phyloP scores from a whole-genome alignment of 2,797 vertebrate genomes.

The Lepilemur ruficaudatus region DNA sequence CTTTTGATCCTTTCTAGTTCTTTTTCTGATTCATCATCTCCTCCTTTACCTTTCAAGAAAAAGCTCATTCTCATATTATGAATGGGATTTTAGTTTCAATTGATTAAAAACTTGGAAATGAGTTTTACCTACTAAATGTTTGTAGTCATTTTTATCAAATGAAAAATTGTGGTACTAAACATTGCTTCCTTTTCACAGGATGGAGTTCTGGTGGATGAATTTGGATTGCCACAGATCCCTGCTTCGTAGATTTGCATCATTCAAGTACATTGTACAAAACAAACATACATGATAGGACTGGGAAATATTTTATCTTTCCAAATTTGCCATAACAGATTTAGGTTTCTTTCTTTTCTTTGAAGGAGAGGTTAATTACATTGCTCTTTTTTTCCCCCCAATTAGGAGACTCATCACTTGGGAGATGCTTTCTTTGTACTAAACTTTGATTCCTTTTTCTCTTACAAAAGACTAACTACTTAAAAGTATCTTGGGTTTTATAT shows the following conservation, averaged over 20 bases:
- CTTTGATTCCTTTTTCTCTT: slow-evolving; percentile 65
- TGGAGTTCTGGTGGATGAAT: slow-evolving; percentile 97
- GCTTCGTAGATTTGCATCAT: slow-evolving; percentile 88
- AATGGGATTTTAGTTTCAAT: slow-evolving; percentile 41
- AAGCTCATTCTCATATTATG: background rate
- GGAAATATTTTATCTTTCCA: slow-evolving; percentile 84
- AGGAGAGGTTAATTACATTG: slow-evolving; percentile 76
- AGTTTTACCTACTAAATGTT: slow-evolving; percentile 39
- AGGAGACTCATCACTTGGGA: slow-evolving; percentile 44
- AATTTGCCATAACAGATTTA: slow-evolving; percentile 80
- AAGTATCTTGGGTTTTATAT: slow-evolving; percentile 76
- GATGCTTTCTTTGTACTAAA: slow-evolving; percentile 66
- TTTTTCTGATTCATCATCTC: slow-evolving; percentile 3
- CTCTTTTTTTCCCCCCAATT: slow-evolving; percentile 81
- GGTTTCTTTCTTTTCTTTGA: slow-evolving; percentile 74
- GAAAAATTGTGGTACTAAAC: slow-evolving; percentile 35
- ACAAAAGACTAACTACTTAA: slow-evolving; percentile 66
- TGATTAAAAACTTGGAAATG: slow-evolving; percentile 22
- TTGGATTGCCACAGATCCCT: slow-evolving; percentile 98
- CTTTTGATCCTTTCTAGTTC: background rate
- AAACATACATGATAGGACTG: slow-evolving; percentile 83
- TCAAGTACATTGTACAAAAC: slow-evolving; percentile 67
- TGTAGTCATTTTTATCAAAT: slow-evolving; percentile 23
- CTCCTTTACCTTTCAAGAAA: background rate
- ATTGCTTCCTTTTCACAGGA: slow-evolving; percentile 86